Evolutionary conservation across 1,140 invertebrate species (phyloP).

Genomic region (Drosophila baimaii): DNA sequence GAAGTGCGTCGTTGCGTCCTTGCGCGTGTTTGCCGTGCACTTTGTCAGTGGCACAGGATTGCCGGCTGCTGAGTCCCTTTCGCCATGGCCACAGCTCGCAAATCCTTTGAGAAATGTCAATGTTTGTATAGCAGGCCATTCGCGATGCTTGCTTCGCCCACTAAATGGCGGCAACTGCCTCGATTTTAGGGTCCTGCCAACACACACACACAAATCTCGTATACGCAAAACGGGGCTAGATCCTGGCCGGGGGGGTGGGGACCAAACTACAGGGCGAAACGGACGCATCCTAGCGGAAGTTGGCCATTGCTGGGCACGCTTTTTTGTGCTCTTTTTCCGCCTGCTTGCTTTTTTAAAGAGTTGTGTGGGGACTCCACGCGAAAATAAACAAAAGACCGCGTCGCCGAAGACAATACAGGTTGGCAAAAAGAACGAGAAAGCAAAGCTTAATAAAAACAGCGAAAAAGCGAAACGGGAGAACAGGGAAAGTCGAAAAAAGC

Average conservation of each 20-base stretch:
- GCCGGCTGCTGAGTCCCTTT: slow-evolving; percentile 41
- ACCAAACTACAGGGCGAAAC: slow-evolving; percentile 10
- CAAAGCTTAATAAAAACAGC: slow-evolving; percentile 24
- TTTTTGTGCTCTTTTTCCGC: slow-evolving; percentile 67
- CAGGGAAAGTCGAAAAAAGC: slow-evolving; percentile 29
- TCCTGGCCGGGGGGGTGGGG: slow-evolving; percentile 8
- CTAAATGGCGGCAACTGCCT: slow-evolving; percentile 55
- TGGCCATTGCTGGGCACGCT: slow-evolving; percentile 54
- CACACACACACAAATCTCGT: slow-evolving; percentile 53
- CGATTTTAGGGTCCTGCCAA: slow-evolving; percentile 35
- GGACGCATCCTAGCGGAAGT: slow-evolving; percentile 67
- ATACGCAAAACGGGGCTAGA: slow-evolving; percentile 27
- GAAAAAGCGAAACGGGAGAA: slow-evolving; percentile 22
- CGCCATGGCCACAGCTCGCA: slow-evolving; percentile 57
- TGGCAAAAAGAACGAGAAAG: slow-evolving; percentile 4
- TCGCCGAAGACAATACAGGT: slow-evolving; percentile 50
- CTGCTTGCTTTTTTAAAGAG: slow-evolving; percentile 68
- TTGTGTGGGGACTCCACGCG: slow-evolving; percentile 36
- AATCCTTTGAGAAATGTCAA: slow-evolving; percentile 79
- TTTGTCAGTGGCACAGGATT: slow-evolving; percentile 55
- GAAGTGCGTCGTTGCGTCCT: slow-evolving; percentile 20
- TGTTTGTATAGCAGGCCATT: slow-evolving; percentile 62
- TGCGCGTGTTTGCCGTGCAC: slow-evolving; percentile 71
- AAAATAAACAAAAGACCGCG: slow-evolving; percentile 62
- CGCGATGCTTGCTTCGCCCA: slow-evolving; percentile 48